Conservation (phyloP, 1,140 invertebrate genomes). For the Zaprionus vittiger region DNA sequence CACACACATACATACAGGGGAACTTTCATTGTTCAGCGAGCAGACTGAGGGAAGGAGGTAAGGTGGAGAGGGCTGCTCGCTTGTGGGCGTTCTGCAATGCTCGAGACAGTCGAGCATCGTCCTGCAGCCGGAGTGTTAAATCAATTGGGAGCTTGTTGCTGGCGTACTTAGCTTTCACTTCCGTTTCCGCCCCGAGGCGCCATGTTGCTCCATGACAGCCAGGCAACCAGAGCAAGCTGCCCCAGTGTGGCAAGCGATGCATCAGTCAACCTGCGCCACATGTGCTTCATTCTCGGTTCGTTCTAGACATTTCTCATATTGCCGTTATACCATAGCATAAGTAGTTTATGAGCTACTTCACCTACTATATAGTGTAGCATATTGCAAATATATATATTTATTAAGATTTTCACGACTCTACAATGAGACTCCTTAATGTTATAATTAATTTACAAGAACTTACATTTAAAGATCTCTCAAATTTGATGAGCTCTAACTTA, state of each 20-base stretch:
- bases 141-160: constrained; percentile 80
- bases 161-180: constrained; percentile 75
- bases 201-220: neutral
- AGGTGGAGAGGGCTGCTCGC: no score
- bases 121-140: constrained; percentile 64
- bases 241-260: constrained; percentile 26
- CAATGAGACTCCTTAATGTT: no score
- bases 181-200: constrained; percentile 57
- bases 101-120: neutral
- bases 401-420: no score
- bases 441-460: neutral
- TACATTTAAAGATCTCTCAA: neutral
- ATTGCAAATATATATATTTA: neutral
- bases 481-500: neutral
- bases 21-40: constrained; percentile 59
- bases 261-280: constrained; percentile 47
- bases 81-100: neutral
- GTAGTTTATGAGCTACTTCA: neutral
- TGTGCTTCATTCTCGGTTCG: constrained; percentile 56
- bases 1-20: constrained; percentile 23
- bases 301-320: constrained; percentile 67
- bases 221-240: constrained; percentile 3
- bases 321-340: neutral
- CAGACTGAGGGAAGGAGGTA: neutral
- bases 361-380: neutral